Conservation (phyloP, 2,888 invertebrate species). For the Therioaphis trifolii region DNA sequence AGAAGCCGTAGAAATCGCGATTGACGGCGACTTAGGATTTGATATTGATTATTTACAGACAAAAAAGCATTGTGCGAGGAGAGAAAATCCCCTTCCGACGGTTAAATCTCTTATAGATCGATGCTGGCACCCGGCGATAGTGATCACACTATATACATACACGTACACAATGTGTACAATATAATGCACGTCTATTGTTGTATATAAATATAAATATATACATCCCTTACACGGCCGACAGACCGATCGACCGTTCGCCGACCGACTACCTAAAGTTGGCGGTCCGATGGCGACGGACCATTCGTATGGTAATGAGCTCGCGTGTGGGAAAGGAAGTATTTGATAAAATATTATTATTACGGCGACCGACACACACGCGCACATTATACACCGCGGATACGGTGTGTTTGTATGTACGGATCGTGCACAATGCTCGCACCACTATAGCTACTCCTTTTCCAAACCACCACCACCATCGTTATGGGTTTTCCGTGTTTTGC, state of each 20-base stretch:
- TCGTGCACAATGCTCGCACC: background rate
- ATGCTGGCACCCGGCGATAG: background rate
- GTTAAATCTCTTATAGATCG: too few species aligned
- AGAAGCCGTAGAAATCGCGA: too few species aligned
- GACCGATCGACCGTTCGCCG: too few species aligned
- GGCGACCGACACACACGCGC: background rate
- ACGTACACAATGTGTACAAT: background rate
- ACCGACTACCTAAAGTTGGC: background rate
- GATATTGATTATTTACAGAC: too few species aligned
- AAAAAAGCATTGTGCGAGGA: too few species aligned
- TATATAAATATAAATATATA: too few species aligned
- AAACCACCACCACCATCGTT: background rate
- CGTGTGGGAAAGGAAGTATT: constrained; percentile 9
- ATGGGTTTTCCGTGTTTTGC: constrained; percentile 60
- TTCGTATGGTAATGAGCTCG: constrained; percentile 28
- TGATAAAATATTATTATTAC: constrained; percentile 46
- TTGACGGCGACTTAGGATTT: too few species aligned
- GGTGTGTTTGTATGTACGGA: constrained; percentile 8
- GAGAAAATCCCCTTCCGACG: too few species aligned
- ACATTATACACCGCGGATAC: background rate
- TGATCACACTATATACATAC: background rate
- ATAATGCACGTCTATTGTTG: background rate
- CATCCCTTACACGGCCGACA: background rate
- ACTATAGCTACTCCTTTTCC: background rate
- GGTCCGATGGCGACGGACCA: background rate